Conservation (phyloP, 30 jellyfish, hydroid and myxozoan species). For the Hydractinia symbiolongicarpus region DNA sequence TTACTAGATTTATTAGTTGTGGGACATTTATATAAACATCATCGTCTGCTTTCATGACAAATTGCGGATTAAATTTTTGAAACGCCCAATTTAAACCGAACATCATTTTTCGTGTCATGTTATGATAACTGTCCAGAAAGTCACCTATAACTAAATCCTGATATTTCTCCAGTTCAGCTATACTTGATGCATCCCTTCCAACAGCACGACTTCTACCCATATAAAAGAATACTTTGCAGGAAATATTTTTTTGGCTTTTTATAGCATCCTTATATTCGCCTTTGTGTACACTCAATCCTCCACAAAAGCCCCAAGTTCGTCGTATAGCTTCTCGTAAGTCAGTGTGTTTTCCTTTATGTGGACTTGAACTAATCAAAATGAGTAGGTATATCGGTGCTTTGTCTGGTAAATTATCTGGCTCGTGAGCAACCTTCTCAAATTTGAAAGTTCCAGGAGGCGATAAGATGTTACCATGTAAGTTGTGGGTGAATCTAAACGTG, state of each 20-base stretch:
- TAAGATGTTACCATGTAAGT: neutral
- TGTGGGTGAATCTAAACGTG: neutral
- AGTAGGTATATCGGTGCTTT: neutral
- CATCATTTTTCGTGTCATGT: conserved; percentile 4
- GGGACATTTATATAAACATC: conserved; percentile 5
- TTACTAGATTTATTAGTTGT: neutral
- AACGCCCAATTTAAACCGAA: conserved; percentile 7
- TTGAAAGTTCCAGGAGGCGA: neutral
- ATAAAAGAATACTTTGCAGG: conserved; percentile 9
- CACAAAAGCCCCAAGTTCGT: conserved; percentile 8
- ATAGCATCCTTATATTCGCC: neutral
- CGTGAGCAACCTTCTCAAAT: neutral
- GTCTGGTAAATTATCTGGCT: neutral
- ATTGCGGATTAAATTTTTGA: neutral
- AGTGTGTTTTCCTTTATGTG: neutral
- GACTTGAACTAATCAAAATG: conserved; percentile 9
- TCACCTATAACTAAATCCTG: neutral
- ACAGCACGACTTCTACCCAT: conserved; percentile 12
- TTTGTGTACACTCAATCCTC: neutral
- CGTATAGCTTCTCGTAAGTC: conserved; percentile 16
- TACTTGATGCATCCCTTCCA: neutral
- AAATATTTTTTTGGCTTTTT: neutral
- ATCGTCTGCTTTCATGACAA: neutral
- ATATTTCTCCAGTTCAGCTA: neutral
- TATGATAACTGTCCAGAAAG: neutral